Base-by-base conservation (phyloP, 2,888 invertebrate species). In the Danaus chrysippus region DNA sequence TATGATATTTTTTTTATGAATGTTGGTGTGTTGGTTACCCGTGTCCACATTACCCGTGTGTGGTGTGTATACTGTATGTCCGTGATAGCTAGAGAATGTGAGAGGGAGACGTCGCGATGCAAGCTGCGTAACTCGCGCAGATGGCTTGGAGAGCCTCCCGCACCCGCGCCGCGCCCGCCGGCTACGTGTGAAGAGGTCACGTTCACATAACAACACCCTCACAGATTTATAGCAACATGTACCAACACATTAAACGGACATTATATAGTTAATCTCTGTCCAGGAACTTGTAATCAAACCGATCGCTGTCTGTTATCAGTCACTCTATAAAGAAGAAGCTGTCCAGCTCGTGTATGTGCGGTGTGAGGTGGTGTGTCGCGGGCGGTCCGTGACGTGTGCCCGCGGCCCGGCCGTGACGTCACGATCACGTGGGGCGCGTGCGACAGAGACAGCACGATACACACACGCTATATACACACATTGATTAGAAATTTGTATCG, bases 391-490 rank as follows among this genome's bases (percentile, higher is more conserved):
- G 88, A 86, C 87, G 87, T 86, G 77, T 75, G 70, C 72, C 73
- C 75, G 76, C 76, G 77, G 76, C 75, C 81, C 70, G 78, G 68
- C 72, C 43, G 76, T 86, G 84, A 87, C 87, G 86, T 87, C 87
- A 87, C 80, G 69, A 76, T 83, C 87, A 87, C 87, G 87, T 86
- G 87, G 87, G 84, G 83, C 73, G 84, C 78, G 82, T 69, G 80
- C 76, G 83, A 85, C 72, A 72, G 81, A 74, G 87, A 83, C 73
- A 71, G 73, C 68, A 65, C 17, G 49, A 11, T 57, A 56, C 53
- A 78, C 83, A 77, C 87, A 86, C 81, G 87, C 86, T 83, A 87
- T 87, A 87, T 85, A 77, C 23, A 34, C 8, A 34, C 23, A 34
- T 34, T 34, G 23, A 34, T 34, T 34, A 34, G 23, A 34, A 34